Evolutionary conservation across 92 coral and sea anemone species (phyloP).

Genomic region (Palythoa heliodiscus): DNA sequence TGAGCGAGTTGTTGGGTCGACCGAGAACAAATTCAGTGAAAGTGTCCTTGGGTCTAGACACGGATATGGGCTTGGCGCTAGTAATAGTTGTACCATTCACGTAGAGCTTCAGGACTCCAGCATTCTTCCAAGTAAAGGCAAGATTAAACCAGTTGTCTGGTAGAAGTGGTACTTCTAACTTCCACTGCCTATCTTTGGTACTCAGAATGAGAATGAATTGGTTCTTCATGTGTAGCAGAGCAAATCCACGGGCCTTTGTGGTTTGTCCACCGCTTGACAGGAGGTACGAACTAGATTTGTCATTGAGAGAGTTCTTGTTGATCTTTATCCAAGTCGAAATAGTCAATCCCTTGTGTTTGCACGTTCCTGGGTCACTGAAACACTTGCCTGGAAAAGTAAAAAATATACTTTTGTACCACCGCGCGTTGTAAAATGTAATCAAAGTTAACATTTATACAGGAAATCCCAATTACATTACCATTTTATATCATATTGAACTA

Average conservation of each 20-base stretch:
- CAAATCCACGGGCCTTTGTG: constrained; percentile 85
- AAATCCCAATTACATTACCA: too few species aligned
- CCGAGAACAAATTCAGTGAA: constrained; percentile 76
- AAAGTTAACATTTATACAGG: too few species aligned
- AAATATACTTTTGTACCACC: background rate
- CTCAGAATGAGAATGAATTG: constrained; percentile 76
- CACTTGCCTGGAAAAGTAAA: constrained; percentile 55
- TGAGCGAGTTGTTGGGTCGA: constrained; percentile 80
- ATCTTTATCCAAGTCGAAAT: constrained; percentile 74
- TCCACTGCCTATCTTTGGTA: constrained; percentile 79
- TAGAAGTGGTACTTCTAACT: constrained; percentile 64
- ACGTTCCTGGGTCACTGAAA: constrained; percentile 83
- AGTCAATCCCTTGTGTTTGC: constrained; percentile 75
- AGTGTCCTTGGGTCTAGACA: constrained; percentile 65
- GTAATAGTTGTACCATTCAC: constrained; percentile 72
- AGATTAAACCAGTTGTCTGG: constrained; percentile 89
- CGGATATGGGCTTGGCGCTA: constrained; percentile 52
- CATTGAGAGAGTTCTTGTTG: constrained; percentile 49
- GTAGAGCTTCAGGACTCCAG: constrained; percentile 66
- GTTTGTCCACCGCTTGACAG: constrained; percentile 90
- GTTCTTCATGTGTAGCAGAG: constrained; percentile 64
- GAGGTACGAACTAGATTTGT: constrained; percentile 72
- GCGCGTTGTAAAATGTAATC: background rate
- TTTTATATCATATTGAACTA: too few species aligned
- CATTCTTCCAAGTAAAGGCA: constrained; percentile 82